Base-by-base conservation (phyloP, 1,140 invertebrate species). In the Philaenus spumarius region DNA sequence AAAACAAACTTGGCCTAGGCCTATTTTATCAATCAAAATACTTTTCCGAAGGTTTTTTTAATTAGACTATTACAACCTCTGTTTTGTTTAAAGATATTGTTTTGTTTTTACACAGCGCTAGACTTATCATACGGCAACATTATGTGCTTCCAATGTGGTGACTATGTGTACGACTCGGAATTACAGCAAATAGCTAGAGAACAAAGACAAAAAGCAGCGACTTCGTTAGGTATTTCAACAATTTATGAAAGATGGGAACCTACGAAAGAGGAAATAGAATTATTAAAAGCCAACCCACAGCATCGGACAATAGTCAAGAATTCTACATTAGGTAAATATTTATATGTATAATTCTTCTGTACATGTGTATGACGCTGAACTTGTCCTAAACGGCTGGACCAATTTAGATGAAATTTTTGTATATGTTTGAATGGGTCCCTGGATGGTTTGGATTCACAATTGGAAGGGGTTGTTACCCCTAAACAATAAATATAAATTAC, bases 101-200 rank as follows among this genome's bases (percentile, higher is more conserved):
- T 47, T 35, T 14, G 19, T 58, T 30, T n/a, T 26, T 56, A 7
- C 30, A 12, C 61, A 37, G 85, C 90, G 57, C 79, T 97, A 59
- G 94, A 97, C 70, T 73, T 97, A 14, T 82, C 81, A 34, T 93
- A 92, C 73, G 95, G 94, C 43, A 86, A 90, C 68, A 79, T 97
- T n/a, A 87, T 87, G 72, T 98, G 95, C 76, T 85, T 86, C 70
- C 81, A 85, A 71, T 98, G 95, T 72, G 80, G 83, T 48, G 94
- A 97, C 73, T 96, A 95, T 72, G 86, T 97, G 39, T 95, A 94
- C 74, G 92, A 96, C 61, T 37, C 61, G 5, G 68, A 69, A 50
- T 59, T 73, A 14, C 82, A 84, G 59, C 66, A 71, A 17, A 75
- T 85, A 45, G 75, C 72, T 2, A 63, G 65, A 37, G 67, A 67